Conservation (phyloP, 2,888 invertebrate genomes). For the Peribatodes rhomboidaria region DNA sequence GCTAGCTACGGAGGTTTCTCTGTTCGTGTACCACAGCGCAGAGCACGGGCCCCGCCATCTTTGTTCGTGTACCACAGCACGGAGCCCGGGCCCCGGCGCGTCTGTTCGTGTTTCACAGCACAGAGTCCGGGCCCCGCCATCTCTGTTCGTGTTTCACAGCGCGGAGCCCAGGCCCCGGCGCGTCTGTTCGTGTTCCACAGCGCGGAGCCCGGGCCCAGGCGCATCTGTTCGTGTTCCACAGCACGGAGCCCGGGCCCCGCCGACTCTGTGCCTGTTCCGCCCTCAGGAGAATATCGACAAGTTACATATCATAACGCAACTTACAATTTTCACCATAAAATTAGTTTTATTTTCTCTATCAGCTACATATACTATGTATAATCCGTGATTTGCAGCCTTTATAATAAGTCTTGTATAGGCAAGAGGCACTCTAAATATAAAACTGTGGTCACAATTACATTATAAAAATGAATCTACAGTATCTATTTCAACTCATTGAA, state of each 20-base stretch:
- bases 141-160: conserved; percentile 26
- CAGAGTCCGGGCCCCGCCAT: conserved; percentile 29
- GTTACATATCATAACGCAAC: conserved; percentile 86
- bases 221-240: conserved; percentile 26
- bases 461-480: conserved; percentile 82
- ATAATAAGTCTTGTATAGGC: conserved; percentile 87
- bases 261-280: conserved; percentile 28
- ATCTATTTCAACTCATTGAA: conserved; percentile 78
- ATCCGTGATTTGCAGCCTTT: conserved; percentile 87
- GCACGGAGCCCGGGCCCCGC: conserved; percentile 16
- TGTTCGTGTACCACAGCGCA: conserved; percentile 3
- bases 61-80: no score
- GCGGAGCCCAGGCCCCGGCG: conserved; percentile 30
- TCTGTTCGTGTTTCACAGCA: conserved; percentile 27
- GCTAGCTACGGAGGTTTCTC: conserved; percentile 67
- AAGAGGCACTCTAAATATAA: conserved; percentile 89
- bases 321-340: conserved; percentile 87
- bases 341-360: conserved; percentile 76
- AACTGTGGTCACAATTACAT: conserved; percentile 86
- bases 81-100: conserved; percentile 29
- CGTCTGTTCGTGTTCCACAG: conserved; percentile 26
- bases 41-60: conserved; percentile 27
- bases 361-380: conserved; percentile 85
- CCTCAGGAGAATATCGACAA: conserved; percentile 55
- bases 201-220: conserved; percentile 31